Evolutionary conservation across 2,888 invertebrate genomes (phyloP), one percentile per base, ranked within the genome.

Genomic region (Pogonocherus hispidulus): DNA sequence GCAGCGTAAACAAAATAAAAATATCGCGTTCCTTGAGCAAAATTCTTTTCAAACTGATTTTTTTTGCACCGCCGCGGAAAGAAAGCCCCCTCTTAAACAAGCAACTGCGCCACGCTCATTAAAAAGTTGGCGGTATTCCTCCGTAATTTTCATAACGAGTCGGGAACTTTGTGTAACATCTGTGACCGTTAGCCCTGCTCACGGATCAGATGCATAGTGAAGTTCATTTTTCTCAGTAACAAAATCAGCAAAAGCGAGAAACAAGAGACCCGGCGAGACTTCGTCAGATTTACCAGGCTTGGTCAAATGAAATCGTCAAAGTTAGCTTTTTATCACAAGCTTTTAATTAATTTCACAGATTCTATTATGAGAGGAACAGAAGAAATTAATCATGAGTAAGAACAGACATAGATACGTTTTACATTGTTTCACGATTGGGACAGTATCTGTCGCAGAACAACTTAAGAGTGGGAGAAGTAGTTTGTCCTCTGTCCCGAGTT

Each of bases 81-180:
- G 22, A 32, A 16, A 8, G 8, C 3, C 27, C 32, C 18, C 18
- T 20, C 22, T 32, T 52, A 32, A 51, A 32, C 32, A 52, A 35
- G 19, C 18, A 32, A 52, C 32, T 52, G 52, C 52, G 27, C 52
- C 2, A 16, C 19, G 18, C 52, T 52, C 32, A 52, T 52, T 52
- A 52, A 32, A 52, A 52, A 41, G 41, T 41, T 41, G 41, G 41
- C 14, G 32, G 2, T 32, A 32, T 32, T 32, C 16, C 52, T 32
- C 19, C 32, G 32, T 52, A 52, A 32, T 52, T 18, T 52, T 52
- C 19, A 52, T 32, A 52, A 52, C 32, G 52, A 52, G 27, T 32
- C 52, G 9, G 16, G 32, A 52, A 52, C 52, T 52, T 52, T 8
- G 52, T 11, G 52, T 18, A 32, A 32, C 52, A 52, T 32, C 52